Base-by-base conservation (phyloP, 2,888 invertebrate genomes). In the Metopia argyrocephala region DNA sequence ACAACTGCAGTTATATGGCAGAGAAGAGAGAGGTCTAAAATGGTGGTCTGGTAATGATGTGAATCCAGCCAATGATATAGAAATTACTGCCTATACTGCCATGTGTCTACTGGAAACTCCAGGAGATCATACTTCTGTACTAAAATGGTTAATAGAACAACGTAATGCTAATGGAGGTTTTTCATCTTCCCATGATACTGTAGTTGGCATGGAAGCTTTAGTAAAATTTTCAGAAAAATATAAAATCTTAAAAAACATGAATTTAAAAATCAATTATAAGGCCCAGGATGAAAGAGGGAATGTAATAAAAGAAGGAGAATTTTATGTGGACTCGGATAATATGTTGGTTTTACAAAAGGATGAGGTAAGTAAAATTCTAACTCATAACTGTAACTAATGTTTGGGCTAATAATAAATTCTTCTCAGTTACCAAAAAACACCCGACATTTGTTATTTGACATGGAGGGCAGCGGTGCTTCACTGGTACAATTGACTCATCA, bases 71-170 rank as follows among this genome's bases (percentile, higher is more conserved):
- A 93, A 94, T 0, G 85, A 87, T 84, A 91, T 97, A 5, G 95
- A 96, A 89, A 95, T 96, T 85, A 96, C 97, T 0, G 94, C 97
- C 0, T 98, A 97, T 90, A 95, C 94, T 12, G 91, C 98, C 71
- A 91, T 97, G 74, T 93, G 96, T 0, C 85, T 93, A 38, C 91
- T 91, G 83, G 87, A 52, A 2, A 27, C 54, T 1, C 6, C 57
- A 3, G 76, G 79, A 12, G 82, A 82, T 18, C 82, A 84, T 2
- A 61, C 93, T 50, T 92, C 92, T 3, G 93, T 94, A 2, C 91
- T 94, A 0, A 92, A 93, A 64, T 96, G 95, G 95, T 91, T 96
- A 93, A 91, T 93, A 5, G 91, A 93, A 4, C 93, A 94, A 85
- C 89, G 93, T 50, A 92, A 92, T 69, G 88, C 92, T 0, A 89